Percentiles rank a stretch among this genome's conserved stretches.
Evolutionary conservation across 1,140 invertebrate genomes (phyloP).

Genomic region (Drosophila ananassae): DNA sequence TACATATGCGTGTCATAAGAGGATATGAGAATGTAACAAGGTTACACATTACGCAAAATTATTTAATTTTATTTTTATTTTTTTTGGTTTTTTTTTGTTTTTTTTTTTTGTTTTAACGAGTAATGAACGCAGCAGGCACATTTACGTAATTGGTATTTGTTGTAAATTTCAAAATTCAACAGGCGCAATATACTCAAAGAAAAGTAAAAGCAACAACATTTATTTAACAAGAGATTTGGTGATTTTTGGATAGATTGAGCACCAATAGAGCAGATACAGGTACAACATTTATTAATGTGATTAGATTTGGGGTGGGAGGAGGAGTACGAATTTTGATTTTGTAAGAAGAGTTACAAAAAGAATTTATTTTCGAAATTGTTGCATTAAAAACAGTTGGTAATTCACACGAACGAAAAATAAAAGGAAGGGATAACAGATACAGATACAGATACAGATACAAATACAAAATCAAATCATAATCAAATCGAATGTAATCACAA

Average conservation of each 20-base stretch:
- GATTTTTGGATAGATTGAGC: conserved; percentile 63
- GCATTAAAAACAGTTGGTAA: conserved; percentile 50
- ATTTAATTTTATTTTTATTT: conserved; percentile 6
- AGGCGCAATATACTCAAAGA: conserved; percentile 76
- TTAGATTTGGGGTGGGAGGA: conserved; percentile 37
- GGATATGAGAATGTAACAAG: conserved; percentile 74
- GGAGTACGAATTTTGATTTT: conserved; percentile 52
- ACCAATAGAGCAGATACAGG: conserved; percentile 79
- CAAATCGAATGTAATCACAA: conserved; percentile 39
- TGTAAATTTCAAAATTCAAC: conserved; percentile 62
- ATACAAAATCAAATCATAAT: conserved; percentile 30
- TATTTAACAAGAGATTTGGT: conserved; percentile 67
- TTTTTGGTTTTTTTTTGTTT: conserved; percentile 10
- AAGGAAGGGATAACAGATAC: neutral
- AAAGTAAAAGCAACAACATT: conserved; percentile 77
- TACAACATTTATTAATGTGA: conserved; percentile 80
- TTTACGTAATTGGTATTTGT: conserved; percentile 62
- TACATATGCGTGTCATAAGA: conserved; percentile 62
- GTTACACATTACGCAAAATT: conserved; percentile 75
- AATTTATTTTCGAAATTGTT: conserved; percentile 46
- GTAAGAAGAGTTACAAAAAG: conserved; percentile 40
- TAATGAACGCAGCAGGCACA: conserved; percentile 80
- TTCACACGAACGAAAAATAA: conserved; percentile 4
- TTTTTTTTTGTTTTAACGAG: conserved; percentile 58
- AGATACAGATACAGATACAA: conserved; percentile 5